phyloP scores from a whole-genome alignment of 1,140 invertebrate species.

The Zelostemma sp. region DNA sequence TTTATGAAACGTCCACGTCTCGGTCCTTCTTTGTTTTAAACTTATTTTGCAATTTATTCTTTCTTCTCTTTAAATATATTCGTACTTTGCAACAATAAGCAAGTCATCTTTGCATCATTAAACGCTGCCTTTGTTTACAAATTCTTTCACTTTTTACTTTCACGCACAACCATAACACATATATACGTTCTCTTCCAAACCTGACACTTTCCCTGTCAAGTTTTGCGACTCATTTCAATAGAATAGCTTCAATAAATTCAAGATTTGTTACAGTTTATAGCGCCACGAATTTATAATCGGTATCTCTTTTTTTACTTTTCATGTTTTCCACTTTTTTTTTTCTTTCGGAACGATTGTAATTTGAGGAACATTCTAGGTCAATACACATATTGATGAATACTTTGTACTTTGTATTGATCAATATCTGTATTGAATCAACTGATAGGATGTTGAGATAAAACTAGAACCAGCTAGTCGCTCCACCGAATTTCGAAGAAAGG shows the following conservation, averaged over 20 bases:
- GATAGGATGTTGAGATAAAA: slow-evolving; percentile 49
- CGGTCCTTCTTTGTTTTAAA: too few species aligned
- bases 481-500: slow-evolving; percentile 83
- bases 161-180: slow-evolving; percentile 29
- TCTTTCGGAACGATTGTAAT: slow-evolving; percentile 45
- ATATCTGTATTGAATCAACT: slow-evolving; percentile 36
- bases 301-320: slow-evolving; percentile 19
- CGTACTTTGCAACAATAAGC: slow-evolving; percentile 33
- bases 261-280: slow-evolving; percentile 22
- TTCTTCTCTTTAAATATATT: neutral
- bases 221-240: slow-evolving; percentile 18
- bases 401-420: neutral
- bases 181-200: neutral
- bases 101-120: slow-evolving; percentile 31
- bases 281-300: neutral
- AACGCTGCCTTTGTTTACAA: slow-evolving; percentile 38
- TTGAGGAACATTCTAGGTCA: slow-evolving; percentile 55
- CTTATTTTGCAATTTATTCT: neutral
- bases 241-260: slow-evolving; percentile 21
- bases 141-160: slow-evolving; percentile 41
- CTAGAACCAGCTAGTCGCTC: slow-evolving; percentile 79
- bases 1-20: too few species aligned
- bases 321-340: slow-evolving; percentile 11
- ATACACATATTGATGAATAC: slow-evolving; percentile 19
- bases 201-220: neutral